Percentiles rank a stretch among this genome's conserved stretches.
phyloP scores from a whole-genome alignment of 1,140 invertebrate species.

The Heliothis virescens region DNA sequence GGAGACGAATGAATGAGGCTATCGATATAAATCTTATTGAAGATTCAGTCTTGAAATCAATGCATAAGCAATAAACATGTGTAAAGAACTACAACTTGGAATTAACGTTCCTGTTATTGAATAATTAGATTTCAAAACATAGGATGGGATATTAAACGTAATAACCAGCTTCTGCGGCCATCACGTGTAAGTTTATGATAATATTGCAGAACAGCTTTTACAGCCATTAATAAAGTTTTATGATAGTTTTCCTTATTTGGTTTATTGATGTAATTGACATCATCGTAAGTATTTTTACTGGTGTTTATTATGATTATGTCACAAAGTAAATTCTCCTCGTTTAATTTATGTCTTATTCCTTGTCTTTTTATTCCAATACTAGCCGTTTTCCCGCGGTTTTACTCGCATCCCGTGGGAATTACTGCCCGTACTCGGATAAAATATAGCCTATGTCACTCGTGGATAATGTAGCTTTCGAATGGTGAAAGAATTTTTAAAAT shows the following conservation, averaged over 20 bases:
- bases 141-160: slow-evolving; percentile 22
- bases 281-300: neutral
- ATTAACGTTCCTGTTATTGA: slow-evolving; percentile 38
- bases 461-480: too few relatives aligned
- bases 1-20: slow-evolving; percentile 63
- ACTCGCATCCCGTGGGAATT: too few relatives aligned
- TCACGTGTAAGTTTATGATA: slow-evolving; percentile 39
- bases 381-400: too few relatives aligned
- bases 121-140: slow-evolving; percentile 46
- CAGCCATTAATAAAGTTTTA: slow-evolving; percentile 25
- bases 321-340: too few relatives aligned
- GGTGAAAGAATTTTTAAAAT: too few relatives aligned
- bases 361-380: too few relatives aligned
- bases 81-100: slow-evolving; percentile 36
- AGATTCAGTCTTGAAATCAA: slow-evolving; percentile 61
- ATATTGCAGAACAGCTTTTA: slow-evolving; percentile 44
- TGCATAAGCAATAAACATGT: slow-evolving; percentile 56
- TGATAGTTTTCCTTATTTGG: slow-evolving; percentile 21
- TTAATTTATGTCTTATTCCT: too few relatives aligned
- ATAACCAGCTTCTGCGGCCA: slow-evolving; percentile 22
- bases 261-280: neutral
- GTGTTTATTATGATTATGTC: slow-evolving; percentile 1
- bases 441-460: too few relatives aligned
- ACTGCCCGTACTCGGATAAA: too few relatives aligned
- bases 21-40: slow-evolving; percentile 66